Evolutionary conservation across 2,113 vertebrate species (phyloP).

Genomic region (Macaca fascicularis): T2T-MFA8v1.1 NC_088390.1:69335501-69336000

Average conservation of each 20-base stretch:
- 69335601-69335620: too few relatives aligned
- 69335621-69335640: too few relatives aligned
- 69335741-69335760: not conserved
- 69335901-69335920: not conserved
- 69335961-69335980: not conserved
- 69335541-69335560: too few relatives aligned
- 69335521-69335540: too few relatives aligned
- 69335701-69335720: too few relatives aligned
- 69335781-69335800: not conserved
- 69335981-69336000: not conserved
- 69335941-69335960: not conserved
- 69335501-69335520: too few relatives aligned
- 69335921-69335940: not conserved
- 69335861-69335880: not conserved
- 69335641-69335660: too few relatives aligned
- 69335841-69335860: not conserved
- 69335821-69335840: not conserved
- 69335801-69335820: not conserved
- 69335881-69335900: not conserved
- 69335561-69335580: too few relatives aligned
- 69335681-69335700: too few relatives aligned
- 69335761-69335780: not conserved
- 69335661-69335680: too few relatives aligned
- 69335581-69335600: too few relatives aligned
- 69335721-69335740: too few relatives aligned